Conservation (phyloP, 2,888 invertebrate genomes). For the Platyscelio sp. region DNA sequence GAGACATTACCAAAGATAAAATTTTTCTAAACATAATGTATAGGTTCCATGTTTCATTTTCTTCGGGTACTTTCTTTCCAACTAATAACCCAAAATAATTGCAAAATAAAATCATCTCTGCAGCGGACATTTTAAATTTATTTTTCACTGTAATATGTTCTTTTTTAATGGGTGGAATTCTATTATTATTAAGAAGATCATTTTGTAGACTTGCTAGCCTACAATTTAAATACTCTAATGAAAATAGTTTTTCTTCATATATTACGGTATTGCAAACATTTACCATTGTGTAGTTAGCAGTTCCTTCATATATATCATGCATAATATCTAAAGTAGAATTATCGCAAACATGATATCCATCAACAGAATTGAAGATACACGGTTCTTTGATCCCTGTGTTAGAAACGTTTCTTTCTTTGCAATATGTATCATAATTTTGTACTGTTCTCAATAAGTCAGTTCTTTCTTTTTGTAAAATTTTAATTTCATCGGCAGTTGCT, state of each 20-base stretch:
- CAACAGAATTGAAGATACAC: slow-evolving; percentile 34
- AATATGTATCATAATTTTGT: slow-evolving; percentile 22
- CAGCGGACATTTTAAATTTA: slow-evolving; percentile 45
- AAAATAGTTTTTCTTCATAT: slow-evolving; percentile 23
- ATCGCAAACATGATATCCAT: slow-evolving; percentile 31
- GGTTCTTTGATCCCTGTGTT: slow-evolving; percentile 27
- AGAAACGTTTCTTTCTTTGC: background rate
- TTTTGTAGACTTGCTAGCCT: slow-evolving; percentile 6
- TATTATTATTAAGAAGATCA: slow-evolving; percentile 5
- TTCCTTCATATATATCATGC: slow-evolving; percentile 35
- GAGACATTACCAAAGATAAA: background rate
- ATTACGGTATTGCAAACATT: slow-evolving; percentile 4
- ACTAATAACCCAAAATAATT: slow-evolving; percentile 43
- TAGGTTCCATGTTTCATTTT: slow-evolving; percentile 14
- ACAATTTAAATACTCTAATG: slow-evolving; percentile 38
- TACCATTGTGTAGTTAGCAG: background rate
- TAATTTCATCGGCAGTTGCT: slow-evolving; percentile 6
- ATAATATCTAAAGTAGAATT: slow-evolving; percentile 35
- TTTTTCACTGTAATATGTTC: slow-evolving; percentile 25
- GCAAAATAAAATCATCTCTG: slow-evolving; percentile 36
- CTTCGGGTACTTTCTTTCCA: slow-evolving; percentile 20
- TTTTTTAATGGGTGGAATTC: slow-evolving; percentile 25
- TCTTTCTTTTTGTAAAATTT: slow-evolving; percentile 2
- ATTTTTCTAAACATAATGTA: slow-evolving; percentile 4
- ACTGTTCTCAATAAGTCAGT: slow-evolving; percentile 14